Evolutionary conservation across 2,797 vertebrate genomes (phyloP), one percentile per base, ranked within the genome.

Genomic region (Tinamus major): DNA sequence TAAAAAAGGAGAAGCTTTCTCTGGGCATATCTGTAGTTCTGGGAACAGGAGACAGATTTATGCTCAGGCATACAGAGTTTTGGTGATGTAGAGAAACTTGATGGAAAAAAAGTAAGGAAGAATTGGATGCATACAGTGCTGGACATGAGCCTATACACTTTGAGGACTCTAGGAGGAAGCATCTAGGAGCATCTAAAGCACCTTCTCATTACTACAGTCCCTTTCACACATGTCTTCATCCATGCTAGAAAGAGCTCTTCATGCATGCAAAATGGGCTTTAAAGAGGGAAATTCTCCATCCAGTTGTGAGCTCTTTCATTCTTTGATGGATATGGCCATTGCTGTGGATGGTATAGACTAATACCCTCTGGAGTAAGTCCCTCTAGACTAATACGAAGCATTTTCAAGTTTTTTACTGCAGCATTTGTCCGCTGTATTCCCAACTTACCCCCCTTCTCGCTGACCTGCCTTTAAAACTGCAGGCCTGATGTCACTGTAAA

Each of bases 51-150:
- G 53, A 42, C 56, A 24, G 44, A 65, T 76, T 88, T 70, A 18
- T 13, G 46, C 12, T 0, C 0, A 0, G 0, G 7, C 1, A 6
- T 46, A 21, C 31, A 64, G 79, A 42, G 11, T 19, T 82, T 70
- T 69, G 48, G 46, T 0, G 6, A 5, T 26, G 2, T 24, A 72
- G 41, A 31, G 2, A 10, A 24, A 6, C 11, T 55, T 46, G 15
- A 31, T 46, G 41, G 19, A n/a, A 67, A n/a, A 12, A 41, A 61
- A 65, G 31, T 24, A 13, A 37, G 35, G 69, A 62, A 23, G 31
- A 44, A 6, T 15, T 19, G 21, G 15, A 33, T 68, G 10, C 2
- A 15, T 48, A 44, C 13, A 24, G 13, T 41, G 5, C 48, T 67
- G 48, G 39, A 42, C 8, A 23, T 5, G n/a, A 72, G 67, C 10